Percentiles rank a stretch among this genome's conserved stretches.
Conservation (phyloP, 1,140 invertebrate species). For the Drosophila paulistorum region DNA sequence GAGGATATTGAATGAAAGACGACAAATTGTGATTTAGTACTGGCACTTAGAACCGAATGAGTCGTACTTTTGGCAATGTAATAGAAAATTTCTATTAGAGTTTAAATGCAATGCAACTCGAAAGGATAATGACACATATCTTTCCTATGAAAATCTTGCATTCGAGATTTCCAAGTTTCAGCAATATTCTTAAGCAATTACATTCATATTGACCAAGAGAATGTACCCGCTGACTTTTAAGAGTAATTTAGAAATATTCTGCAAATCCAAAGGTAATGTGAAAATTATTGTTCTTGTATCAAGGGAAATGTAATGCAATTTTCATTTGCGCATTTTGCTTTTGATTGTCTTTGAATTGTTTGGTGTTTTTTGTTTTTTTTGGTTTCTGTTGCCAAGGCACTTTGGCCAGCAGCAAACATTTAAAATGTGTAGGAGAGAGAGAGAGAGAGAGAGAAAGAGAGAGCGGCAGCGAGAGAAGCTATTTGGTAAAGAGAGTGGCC, state of each 20-base stretch:
- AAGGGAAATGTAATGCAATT: slow-evolving; percentile 56
- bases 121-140: no score
- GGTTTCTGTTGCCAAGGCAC: slow-evolving; percentile 51
- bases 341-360: slow-evolving; percentile 16
- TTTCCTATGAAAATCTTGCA: no score
- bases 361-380: neutral
- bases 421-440: neutral
- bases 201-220: no score
- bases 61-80: no score
- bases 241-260: neutral
- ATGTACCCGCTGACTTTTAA: no score
- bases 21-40: no score
- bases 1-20: no score
- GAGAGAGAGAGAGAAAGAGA: neutral
- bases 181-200: no score
- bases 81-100: no score
- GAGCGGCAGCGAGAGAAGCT: slow-evolving; percentile 8
- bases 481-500: neutral
- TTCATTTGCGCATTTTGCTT: slow-evolving; percentile 46
- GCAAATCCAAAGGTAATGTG: slow-evolving; percentile 7
- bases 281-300: slow-evolving; percentile 35
- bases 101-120: no score
- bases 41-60: no score
- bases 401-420: slow-evolving; percentile 25
- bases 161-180: no score